Conservation (phyloP, 2,797 vertebrate genomes). For the Loriculus beryllinus region DNA sequence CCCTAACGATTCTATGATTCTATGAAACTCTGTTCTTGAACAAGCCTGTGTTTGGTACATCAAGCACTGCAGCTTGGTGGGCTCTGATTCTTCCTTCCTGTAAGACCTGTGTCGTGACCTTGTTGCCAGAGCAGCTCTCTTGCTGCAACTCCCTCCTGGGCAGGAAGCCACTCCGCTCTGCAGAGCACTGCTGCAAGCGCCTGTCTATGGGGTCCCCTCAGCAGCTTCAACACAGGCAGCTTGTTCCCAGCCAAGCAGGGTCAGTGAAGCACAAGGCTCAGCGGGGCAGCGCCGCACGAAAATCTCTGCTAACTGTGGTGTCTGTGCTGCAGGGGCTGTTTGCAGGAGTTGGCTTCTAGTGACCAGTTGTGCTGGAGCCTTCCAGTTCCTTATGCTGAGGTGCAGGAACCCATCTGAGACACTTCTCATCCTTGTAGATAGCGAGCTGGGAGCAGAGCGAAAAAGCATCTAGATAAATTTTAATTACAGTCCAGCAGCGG, state of each 20-base stretch:
- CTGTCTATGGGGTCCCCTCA: accelerated
- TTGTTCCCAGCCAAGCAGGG: background rate
- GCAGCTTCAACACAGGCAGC: background rate
- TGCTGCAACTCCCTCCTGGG: background rate
- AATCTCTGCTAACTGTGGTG: background rate
- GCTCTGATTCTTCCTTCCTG: background rate
- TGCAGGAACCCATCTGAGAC: background rate
- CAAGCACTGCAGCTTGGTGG: background rate
- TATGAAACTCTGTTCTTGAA: background rate
- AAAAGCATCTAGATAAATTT: background rate
- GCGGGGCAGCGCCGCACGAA: accelerated
- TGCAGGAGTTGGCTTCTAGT: background rate
- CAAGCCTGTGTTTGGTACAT: background rate
- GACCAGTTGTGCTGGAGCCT: background rate
- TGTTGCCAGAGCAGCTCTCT: background rate
- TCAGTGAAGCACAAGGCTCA: background rate
- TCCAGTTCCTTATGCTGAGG: background rate
- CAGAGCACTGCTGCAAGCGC: accelerated
- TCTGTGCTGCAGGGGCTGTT: background rate
- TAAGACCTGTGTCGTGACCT: background rate
- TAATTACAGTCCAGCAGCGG: background rate
- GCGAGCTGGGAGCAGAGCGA: background rate
- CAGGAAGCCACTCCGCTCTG: background rate
- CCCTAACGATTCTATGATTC: too few relatives aligned
- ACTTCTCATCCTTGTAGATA: background rate